Percentiles rank a stretch among this genome's conserved stretches.
Conservation (phyloP, 2,888 invertebrate species). For the Epinotia demarniana region DNA sequence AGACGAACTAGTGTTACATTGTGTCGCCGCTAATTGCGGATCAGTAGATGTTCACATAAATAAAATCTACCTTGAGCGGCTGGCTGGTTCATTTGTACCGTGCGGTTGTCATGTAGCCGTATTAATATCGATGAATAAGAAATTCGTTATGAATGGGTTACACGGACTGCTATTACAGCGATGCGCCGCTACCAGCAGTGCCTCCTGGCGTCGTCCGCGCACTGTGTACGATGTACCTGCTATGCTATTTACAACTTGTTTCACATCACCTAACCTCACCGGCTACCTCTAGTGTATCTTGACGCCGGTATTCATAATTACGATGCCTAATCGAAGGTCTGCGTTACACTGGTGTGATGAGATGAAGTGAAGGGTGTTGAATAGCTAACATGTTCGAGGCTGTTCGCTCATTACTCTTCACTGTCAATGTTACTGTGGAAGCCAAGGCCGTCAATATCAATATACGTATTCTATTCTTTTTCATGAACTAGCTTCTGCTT, state of each 20-base stretch:
- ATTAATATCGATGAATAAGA: constrained; percentile 85
- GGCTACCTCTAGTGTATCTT: constrained; percentile 56
- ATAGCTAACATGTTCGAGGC: constrained; percentile 62
- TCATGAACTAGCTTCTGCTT: constrained; percentile 1
- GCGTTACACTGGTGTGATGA: background rate
- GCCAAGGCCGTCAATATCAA: constrained; percentile 28
- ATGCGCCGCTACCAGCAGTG: constrained; percentile 73
- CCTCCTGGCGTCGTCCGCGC: constrained; percentile 70
- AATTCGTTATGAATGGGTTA: constrained; percentile 83
- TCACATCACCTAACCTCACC: background rate
- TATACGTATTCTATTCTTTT: background rate
- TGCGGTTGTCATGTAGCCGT: constrained; percentile 81
- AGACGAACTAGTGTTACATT: constrained; percentile 57
- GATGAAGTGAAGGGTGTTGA: background rate
- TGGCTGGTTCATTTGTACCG: constrained; percentile 78
- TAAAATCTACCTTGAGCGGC: constrained; percentile 77
- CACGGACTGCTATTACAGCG: constrained; percentile 78
- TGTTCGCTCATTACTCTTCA: constrained; percentile 61
- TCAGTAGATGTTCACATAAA: constrained; percentile 80
- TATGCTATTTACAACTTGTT: background rate
- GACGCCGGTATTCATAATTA: constrained; percentile 47
- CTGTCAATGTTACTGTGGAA: constrained; percentile 37
- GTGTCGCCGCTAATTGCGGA: constrained; percentile 77
- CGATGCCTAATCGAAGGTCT: background rate
- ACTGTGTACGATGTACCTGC: background rate